Evolutionary conservation across 2,888 invertebrate genomes (phyloP).

Genomic region (Drosophila helvetica): DNA sequence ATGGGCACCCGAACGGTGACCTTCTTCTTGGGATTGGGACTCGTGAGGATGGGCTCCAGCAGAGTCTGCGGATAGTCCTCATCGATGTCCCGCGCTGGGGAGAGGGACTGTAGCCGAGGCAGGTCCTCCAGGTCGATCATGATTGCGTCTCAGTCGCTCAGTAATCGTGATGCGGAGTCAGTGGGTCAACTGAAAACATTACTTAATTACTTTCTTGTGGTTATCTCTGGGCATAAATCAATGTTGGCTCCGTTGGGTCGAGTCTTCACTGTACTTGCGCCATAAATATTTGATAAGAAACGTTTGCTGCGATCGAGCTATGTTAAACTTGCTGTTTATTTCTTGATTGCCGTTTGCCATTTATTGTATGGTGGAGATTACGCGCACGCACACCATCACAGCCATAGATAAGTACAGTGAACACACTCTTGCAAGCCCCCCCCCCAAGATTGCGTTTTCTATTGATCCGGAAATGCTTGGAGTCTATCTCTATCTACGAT

Average conservation of each 20-base stretch:
- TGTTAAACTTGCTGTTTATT: slow-evolving; percentile 38
- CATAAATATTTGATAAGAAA: slow-evolving; percentile 29
- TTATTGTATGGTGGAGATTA: slow-evolving; percentile 35
- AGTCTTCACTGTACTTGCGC: slow-evolving; percentile 13
- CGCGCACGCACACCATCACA: slow-evolving; percentile 6
- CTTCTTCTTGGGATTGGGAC: slow-evolving; percentile 36
- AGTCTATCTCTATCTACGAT: slow-evolving; percentile 7
- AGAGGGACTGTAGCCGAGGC: slow-evolving; percentile 82
- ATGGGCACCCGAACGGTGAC: slow-evolving; percentile 38
- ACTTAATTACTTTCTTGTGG: neutral
- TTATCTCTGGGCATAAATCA: neutral
- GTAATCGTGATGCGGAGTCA: slow-evolving; percentile 27
- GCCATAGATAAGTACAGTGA: slow-evolving; percentile 31
- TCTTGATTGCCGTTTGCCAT: slow-evolving; percentile 26
- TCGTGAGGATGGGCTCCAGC: slow-evolving; percentile 7
- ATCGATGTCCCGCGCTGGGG: slow-evolving; percentile 76
- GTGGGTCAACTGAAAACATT: slow-evolving; percentile 36
- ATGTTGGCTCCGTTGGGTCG: neutral
- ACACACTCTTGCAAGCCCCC: slow-evolving; percentile 5
- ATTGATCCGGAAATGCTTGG: neutral
- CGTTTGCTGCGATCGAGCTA: slow-evolving; percentile 30
- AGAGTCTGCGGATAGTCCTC: slow-evolving; percentile 39
- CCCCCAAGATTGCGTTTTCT: neutral
- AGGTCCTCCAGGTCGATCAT: slow-evolving; percentile 82
- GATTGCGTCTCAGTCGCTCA: slow-evolving; percentile 18